phyloP scores from a whole-genome alignment of 2,797 vertebrate species.

The Alcedo quadribrachys region DNA sequence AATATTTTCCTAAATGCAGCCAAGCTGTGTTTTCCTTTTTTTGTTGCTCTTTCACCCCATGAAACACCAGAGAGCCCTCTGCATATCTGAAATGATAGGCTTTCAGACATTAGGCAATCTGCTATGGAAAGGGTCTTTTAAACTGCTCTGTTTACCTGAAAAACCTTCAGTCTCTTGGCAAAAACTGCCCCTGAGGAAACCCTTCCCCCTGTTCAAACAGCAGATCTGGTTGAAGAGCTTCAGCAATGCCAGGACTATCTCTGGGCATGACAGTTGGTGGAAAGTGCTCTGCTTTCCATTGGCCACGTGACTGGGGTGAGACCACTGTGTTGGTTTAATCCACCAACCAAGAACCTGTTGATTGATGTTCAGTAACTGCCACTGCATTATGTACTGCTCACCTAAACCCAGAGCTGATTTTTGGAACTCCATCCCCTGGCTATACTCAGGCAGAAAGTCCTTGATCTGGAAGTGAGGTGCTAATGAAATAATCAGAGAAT shows the following conservation, averaged over 20 bases:
- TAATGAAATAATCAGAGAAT: neutral
- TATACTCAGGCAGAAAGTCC: neutral
- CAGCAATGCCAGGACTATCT: neutral
- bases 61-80: neutral
- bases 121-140: neutral
- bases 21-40: neutral
- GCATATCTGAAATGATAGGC: neutral
- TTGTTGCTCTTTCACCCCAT: neutral
- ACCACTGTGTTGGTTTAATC: neutral
- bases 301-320: neutral
- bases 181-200: neutral
- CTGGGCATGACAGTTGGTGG: neutral
- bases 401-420: constrained; percentile 8
- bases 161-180: neutral
- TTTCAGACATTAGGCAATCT: neutral
- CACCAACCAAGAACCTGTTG: neutral
- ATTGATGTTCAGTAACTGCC: neutral
- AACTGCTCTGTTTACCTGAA: neutral
- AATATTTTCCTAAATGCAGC: neutral
- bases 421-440: neutral
- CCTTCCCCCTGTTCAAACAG: constrained; percentile 43
- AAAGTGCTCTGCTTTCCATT: neutral
- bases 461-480: neutral
- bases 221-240: neutral
- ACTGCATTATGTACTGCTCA: neutral